Evolutionary conservation across 2,797 vertebrate genomes (phyloP).

Genomic region (Sebastes miniatus): DNA sequence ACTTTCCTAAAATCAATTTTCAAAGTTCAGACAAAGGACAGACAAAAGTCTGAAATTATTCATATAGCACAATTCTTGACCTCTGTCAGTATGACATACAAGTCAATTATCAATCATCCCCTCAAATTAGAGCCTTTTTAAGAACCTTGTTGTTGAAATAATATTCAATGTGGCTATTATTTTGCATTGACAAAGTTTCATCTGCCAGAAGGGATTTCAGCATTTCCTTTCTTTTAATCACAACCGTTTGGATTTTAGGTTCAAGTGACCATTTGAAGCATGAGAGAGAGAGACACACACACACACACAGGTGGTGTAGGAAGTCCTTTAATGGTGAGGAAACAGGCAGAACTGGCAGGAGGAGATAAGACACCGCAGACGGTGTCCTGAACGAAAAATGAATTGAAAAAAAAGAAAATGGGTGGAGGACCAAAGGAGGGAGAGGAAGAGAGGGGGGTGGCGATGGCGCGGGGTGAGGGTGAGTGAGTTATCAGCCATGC

Average conservation of each 20-base stretch:
- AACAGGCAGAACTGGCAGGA: conserved; percentile 77
- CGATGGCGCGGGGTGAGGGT: neutral
- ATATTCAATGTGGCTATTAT: neutral
- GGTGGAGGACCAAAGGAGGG: conserved; percentile 48
- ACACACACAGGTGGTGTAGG: conserved; percentile 54
- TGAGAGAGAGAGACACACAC: conserved; percentile 33
- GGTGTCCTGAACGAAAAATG: conserved; percentile 59
- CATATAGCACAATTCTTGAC: conserved; percentile 12
- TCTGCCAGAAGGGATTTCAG: conserved; percentile 5
- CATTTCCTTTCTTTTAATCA: conserved; percentile 16
- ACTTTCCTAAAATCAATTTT: conserved; percentile 38
- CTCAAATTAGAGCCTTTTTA: conserved; percentile 8
- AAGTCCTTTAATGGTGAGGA: conserved; percentile 77
- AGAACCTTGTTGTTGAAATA: neutral
- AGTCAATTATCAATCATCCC: conserved; percentile 39
- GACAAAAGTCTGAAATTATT: conserved; percentile 20
- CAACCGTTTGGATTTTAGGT: conserved; percentile 1
- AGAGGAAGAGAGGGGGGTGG: neutral
- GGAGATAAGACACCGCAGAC: conserved; percentile 72
- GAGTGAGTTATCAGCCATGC: conserved; percentile 74
- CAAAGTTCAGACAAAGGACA: conserved; percentile 31
- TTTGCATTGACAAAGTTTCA: neutral
- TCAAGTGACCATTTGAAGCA: conserved; percentile 24
- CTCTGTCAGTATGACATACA: neutral
- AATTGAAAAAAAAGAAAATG: conserved; percentile 52